Conservation (phyloP, 1,140 invertebrate species). For the Drosophila sp. region DNA sequence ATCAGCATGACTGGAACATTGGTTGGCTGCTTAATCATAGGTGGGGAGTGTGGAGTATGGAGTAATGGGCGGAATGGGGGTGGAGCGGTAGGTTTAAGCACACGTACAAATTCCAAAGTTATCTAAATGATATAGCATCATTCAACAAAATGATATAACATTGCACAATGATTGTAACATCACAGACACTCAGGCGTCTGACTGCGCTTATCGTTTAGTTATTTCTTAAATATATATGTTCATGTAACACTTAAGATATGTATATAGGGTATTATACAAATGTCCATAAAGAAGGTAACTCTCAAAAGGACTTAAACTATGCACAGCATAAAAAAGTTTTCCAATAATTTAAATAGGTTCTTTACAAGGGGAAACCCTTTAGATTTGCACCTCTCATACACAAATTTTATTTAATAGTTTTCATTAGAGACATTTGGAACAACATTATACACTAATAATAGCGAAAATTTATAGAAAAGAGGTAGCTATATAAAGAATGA, state of each 20-base stretch:
- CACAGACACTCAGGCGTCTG: neutral
- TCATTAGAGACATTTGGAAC: too few species aligned
- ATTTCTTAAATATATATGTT: neutral
- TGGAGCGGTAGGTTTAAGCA: neutral
- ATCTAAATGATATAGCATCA: conserved; percentile 3
- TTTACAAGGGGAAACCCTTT: too few species aligned
- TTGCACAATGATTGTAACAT: neutral
- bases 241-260: neutral
- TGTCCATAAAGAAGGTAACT: too few species aligned
- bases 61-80: neutral
- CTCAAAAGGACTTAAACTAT: too few species aligned
- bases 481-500: too few species aligned
- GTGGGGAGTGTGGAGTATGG: too few species aligned
- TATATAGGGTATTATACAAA: neutral
- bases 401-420: too few species aligned
- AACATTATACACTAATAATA: too few species aligned
- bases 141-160: neutral
- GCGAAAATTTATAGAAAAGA: too few species aligned
- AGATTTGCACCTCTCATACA: too few species aligned
- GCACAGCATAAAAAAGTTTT: too few species aligned
- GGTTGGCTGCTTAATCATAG: neutral
- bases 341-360: too few species aligned
- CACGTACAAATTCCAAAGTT: conserved; percentile 19
- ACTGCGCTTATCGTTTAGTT: neutral
- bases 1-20: conserved; percentile 50